Base-by-base conservation (phyloP, 2,113 vertebrate species). In the Nothobranchius furzeri region DNA sequence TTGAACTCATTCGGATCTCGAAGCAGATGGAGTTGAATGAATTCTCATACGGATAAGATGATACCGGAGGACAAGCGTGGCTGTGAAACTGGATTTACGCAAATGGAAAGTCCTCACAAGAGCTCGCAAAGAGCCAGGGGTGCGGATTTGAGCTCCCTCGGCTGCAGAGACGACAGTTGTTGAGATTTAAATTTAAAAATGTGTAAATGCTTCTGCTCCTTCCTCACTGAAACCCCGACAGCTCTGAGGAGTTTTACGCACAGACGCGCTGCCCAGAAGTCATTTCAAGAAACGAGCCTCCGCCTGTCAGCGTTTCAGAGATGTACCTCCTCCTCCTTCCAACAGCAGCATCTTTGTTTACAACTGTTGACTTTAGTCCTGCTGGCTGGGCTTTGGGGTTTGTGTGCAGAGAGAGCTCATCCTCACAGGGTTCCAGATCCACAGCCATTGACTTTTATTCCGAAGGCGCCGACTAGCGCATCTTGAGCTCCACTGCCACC, bases 401-500 rank as follows among this genome's bases (percentile, higher is more conserved):
- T 42, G 40, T 45, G 51, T 30, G 52, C 61, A 48, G 30, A 37
- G 6, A 40, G 51, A 40, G 40, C 48, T 68, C 56, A 9, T 68
- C 50, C 74, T 57, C 62, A 11, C 74, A 25, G 30, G 36, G 17
- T 10, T 43, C 60, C 58, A 15, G 37, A 40, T 9, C 37, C 37
- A 30, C 30, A 30, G 30, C 30, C 2, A 7, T 40, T 40, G 37
- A 67, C 82, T 79, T 65, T 79, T 57, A 89, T 73, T 83, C 84
- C 83, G 25, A 70, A 83, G 69, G 87, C 83, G 87, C 89, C 89
- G 76, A 75, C 89, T 88, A 87, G 89, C 78, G 87, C 68, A 68
- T 73, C 54, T 63, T 68, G 1, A 13, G 45, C 48, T 60, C 10
- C 64, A 90, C 64, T 88, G 81, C 86, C 46, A 40, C 63, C 30